phyloP scores from a whole-genome alignment of 2,113 vertebrate species.

The Microtus montanus region DNA sequence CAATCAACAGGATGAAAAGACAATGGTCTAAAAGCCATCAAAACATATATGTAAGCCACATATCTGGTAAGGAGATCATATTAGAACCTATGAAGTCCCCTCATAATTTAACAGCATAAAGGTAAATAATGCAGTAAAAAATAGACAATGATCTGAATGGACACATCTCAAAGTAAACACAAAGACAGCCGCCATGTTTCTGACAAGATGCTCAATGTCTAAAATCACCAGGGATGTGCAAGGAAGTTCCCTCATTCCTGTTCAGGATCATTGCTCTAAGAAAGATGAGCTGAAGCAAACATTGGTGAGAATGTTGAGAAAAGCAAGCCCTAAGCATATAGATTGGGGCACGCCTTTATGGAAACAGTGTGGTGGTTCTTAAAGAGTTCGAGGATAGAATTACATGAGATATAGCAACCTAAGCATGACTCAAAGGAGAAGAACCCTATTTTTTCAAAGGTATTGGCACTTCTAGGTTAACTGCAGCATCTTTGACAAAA shows the following conservation, averaged over 20 bases:
- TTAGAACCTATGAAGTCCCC: not conserved
- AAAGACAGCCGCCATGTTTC: rapidly evolving
- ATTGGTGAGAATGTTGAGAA: not conserved
- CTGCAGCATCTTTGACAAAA: not conserved
- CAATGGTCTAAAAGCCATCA: not conserved
- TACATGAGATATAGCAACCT: not conserved
- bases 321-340: not conserved
- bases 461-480: not conserved
- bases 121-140: not conserved
- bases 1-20: not conserved
- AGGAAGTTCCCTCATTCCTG: not conserved
- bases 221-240: not conserved
- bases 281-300: not conserved
- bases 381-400: not conserved
- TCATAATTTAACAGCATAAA: not conserved
- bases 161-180: not conserved
- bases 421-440: not conserved
- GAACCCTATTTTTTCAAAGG: not conserved
- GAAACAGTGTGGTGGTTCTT: not conserved
- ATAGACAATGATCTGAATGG: not conserved
- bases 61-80: not conserved
- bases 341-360: not conserved
- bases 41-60: not conserved
- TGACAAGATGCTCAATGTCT: not conserved
- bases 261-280: not conserved